Conservation (phyloP, 2,797 vertebrate species). For the Sebastolobus altivelis region DNA sequence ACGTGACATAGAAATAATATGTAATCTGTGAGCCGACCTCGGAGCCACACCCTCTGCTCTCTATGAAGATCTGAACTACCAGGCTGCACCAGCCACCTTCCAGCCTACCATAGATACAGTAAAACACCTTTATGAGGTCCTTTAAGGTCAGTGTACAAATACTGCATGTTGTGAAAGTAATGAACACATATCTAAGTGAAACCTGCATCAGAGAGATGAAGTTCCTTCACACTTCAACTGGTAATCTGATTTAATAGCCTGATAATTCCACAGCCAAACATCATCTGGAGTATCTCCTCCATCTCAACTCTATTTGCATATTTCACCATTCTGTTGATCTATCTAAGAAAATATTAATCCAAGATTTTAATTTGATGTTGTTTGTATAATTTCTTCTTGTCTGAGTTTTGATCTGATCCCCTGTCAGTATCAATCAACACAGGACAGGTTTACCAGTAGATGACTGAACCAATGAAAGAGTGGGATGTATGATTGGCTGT, state of each 20-base stretch:
- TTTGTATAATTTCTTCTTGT: neutral
- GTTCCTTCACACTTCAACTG: slow-evolving; percentile 3
- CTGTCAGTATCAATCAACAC: neutral
- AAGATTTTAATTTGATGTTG: neutral
- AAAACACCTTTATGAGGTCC: neutral
- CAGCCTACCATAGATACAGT: neutral
- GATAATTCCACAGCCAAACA: slow-evolving; percentile 6
- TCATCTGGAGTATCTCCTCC: neutral
- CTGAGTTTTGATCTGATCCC: neutral
- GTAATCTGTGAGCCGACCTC: neutral
- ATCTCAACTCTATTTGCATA: neutral
- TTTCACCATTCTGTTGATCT: neutral
- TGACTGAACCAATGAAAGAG: neutral
- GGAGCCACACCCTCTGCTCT: neutral
- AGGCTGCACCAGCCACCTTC: neutral
- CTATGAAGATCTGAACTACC: neutral
- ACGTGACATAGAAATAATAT: neutral
- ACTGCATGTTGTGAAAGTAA: neutral
- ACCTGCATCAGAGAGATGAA: neutral
- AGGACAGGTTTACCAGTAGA: neutral
- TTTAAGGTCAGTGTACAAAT: neutral
- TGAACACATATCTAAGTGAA: slow-evolving; percentile 5
- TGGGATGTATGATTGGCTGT: slow-evolving; percentile 9
- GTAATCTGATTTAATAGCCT: slow-evolving; percentile 8
- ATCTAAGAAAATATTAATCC: neutral